These are phyloP conservation scores for Thalassoma bifasciatum DNA, from an alignment of 2,113 vertebrate species.

Conservation along the genomic window DNA sequence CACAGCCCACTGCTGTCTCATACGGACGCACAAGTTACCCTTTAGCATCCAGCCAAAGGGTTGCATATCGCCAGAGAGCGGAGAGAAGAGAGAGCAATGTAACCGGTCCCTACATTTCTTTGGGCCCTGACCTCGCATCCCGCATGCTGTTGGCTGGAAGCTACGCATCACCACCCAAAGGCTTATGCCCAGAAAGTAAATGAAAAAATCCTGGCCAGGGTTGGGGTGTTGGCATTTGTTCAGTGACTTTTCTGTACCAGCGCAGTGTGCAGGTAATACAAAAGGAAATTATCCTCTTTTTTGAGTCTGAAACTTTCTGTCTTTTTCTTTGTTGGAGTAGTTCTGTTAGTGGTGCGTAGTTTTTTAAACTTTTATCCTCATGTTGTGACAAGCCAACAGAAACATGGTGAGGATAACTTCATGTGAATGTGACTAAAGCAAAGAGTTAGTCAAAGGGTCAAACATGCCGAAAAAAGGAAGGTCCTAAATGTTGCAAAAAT, in stretches of 20 bases:
- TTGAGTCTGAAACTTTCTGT: too few relatives aligned
- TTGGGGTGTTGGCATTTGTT: background rate
- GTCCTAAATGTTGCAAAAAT: too few relatives aligned
- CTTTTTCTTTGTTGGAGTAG: too few relatives aligned
- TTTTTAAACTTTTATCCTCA: too few relatives aligned
- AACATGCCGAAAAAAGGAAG: too few relatives aligned
- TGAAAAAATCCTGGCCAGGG: background rate
- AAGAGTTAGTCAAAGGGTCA: too few relatives aligned
- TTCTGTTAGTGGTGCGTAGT: too few relatives aligned
- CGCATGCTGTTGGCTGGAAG: background rate
- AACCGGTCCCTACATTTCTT: background rate
- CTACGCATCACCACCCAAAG: background rate
- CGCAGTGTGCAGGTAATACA: background rate
- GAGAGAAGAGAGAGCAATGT: background rate
- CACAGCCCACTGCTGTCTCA: background rate
- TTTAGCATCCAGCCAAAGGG: background rate
- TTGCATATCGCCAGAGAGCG: background rate
- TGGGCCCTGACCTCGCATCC: background rate
- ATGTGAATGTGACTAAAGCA: too few relatives aligned
- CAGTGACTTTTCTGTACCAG: background rate
- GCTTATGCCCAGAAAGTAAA: background rate
- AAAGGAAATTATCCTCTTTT: background rate
- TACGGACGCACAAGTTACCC: background rate
- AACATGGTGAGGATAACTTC: too few relatives aligned
- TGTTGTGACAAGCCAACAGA: too few relatives aligned